These are phyloP conservation scores for Lacerta viridis DNA, from an alignment of 2,797 vertebrate species.

Conservation along the genomic window DNA sequence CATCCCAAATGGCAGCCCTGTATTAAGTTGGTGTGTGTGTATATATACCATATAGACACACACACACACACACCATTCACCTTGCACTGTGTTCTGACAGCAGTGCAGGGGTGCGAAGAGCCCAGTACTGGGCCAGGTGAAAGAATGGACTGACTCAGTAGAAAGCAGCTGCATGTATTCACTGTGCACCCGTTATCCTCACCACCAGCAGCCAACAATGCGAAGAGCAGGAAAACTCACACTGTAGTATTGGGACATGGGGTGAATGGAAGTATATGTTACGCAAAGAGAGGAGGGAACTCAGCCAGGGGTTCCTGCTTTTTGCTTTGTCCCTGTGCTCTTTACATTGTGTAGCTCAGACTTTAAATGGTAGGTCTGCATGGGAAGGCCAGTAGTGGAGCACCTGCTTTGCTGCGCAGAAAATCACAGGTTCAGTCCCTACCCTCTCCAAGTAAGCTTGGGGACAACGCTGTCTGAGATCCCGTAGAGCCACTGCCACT, in stretches of 20 bases:
- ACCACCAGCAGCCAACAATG: neutral
- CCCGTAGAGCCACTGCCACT: too few relatives aligned
- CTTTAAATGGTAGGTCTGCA: too few relatives aligned
- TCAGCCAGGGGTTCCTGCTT: too few relatives aligned
- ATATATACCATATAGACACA: too few relatives aligned
- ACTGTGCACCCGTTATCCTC: neutral
- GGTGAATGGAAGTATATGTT: neutral
- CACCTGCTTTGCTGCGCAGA: too few relatives aligned
- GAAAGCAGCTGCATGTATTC: neutral
- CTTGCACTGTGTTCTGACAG: neutral
- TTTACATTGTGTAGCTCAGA: too few relatives aligned
- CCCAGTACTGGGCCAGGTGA: neutral
- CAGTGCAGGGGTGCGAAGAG: neutral
- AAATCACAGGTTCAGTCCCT: too few relatives aligned
- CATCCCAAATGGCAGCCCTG: neutral
- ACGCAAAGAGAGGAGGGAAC: too few relatives aligned
- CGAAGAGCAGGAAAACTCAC: neutral
- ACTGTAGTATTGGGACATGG: neutral
- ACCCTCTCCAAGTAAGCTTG: too few relatives aligned
- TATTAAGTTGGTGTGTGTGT: neutral
- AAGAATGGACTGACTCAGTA: neutral
- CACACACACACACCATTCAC: neutral
- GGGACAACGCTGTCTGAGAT: too few relatives aligned
- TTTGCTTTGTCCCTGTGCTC: too few relatives aligned
- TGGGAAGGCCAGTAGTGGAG: too few relatives aligned